Conservation (phyloP, 2,113 vertebrate genomes). For the Chaenogobius annularis region DNA sequence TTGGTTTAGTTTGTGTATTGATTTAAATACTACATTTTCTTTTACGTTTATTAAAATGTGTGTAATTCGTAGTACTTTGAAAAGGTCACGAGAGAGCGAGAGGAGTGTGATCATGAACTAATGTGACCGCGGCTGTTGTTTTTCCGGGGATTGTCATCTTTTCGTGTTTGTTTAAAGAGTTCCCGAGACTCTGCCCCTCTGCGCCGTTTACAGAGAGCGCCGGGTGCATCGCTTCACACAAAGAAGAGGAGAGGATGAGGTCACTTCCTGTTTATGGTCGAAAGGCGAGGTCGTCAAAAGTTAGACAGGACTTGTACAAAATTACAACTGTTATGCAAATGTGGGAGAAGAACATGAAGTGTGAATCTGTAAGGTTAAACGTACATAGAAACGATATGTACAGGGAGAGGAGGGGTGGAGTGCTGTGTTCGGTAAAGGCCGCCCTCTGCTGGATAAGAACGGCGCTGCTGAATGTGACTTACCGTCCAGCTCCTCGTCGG, state of each 20-base stretch:
- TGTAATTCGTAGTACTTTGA: neutral
- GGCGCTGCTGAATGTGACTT: conserved; percentile 43
- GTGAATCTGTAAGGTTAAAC: neutral
- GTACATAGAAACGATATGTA: neutral
- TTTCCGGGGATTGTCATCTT: conserved; percentile 13
- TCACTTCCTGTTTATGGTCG: conserved; percentile 55
- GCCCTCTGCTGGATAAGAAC: conserved; percentile 53
- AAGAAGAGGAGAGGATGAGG: conserved; percentile 35
- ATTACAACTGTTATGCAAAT: neutral
- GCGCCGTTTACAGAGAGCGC: conserved; percentile 10
- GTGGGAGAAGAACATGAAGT: neutral
- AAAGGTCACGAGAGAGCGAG: conserved; percentile 1
- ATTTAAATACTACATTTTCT: neutral
- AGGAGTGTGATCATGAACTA: conserved; percentile 1
- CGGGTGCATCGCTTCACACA: conserved; percentile 32
- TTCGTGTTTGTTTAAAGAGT: neutral
- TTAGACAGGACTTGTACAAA: conserved; percentile 27
- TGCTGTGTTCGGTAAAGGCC: neutral
- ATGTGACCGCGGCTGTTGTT: conserved; percentile 12
- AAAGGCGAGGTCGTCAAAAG: conserved; percentile 30
- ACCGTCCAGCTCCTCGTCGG: conserved; percentile 98
- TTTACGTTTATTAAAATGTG: neutral
- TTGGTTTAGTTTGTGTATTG: neutral
- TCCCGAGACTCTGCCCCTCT: conserved; percentile 13
- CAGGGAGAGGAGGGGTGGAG: neutral